phyloP scores from a whole-genome alignment of 2,797 vertebrate genomes.

The Spatula clypeata region DNA sequence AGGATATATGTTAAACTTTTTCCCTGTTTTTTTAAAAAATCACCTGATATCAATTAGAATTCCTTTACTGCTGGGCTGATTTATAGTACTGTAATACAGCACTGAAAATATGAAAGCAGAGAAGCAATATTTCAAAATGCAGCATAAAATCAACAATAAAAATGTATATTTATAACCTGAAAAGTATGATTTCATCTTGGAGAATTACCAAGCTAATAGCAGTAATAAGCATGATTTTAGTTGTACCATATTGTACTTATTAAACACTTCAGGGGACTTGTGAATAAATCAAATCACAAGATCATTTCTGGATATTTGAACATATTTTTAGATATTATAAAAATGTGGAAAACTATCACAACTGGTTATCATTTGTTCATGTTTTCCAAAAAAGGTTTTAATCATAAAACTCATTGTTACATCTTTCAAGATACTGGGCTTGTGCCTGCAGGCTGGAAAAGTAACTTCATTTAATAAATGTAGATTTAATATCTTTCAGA shows the following conservation, averaged over 20 bases:
- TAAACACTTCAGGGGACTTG: constrained; percentile 87
- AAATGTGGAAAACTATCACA: constrained; percentile 86
- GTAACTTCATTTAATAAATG: constrained; percentile 79
- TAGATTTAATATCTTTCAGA: constrained; percentile 77
- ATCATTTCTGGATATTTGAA: constrained; percentile 86
- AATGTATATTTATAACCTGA: constrained; percentile 90
- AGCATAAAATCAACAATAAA: constrained; percentile 90
- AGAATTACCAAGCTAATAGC: constrained; percentile 89
- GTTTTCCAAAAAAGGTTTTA: constrained; percentile 83
- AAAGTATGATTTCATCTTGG: constrained; percentile 91
- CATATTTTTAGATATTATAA: constrained; percentile 87
- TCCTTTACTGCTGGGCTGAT: constrained; percentile 84
- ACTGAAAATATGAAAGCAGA: constrained; percentile 90
- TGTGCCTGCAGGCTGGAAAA: constrained; percentile 68
- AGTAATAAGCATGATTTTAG: constrained; percentile 88
- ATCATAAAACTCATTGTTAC: constrained; percentile 79
- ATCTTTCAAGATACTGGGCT: constrained; percentile 72
- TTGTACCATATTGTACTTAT: constrained; percentile 89
- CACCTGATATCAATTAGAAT: constrained; percentile 90
- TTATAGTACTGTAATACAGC: constrained; percentile 87
- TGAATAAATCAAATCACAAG: constrained; percentile 88
- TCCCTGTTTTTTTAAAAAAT: constrained; percentile 72
- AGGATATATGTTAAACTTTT: constrained; percentile 78
- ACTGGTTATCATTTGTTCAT: constrained; percentile 86
- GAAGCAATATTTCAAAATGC: constrained; percentile 90